Conservation (phyloP, 37 sponge, comb jelly and placozoan genomes). For the Aphrocallistes beatrix region DNA sequence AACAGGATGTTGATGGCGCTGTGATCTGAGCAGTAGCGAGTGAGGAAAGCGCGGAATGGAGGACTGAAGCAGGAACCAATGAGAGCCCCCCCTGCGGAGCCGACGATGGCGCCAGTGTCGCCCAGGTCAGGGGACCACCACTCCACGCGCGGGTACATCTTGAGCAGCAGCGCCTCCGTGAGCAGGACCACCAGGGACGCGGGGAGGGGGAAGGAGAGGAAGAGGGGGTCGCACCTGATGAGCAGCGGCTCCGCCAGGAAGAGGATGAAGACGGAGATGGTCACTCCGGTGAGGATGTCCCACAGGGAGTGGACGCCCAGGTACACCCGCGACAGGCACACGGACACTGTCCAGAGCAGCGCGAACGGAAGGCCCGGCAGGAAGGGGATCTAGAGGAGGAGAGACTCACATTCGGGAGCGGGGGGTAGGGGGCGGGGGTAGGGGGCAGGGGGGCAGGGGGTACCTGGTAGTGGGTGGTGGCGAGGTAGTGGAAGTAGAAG, state of each 20-base stretch:
- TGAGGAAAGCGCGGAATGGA: no score
- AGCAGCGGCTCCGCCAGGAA: constrained; percentile 21
- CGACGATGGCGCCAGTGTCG: constrained; percentile 74
- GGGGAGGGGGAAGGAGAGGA: constrained; percentile 23
- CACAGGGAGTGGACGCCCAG: constrained; percentile 70
- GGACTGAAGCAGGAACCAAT: constrained; percentile 20
- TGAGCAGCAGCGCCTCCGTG: constrained; percentile 43
- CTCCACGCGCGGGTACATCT: constrained; percentile 61
- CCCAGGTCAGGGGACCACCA: constrained; percentile 76
- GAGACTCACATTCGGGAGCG: not conserved
- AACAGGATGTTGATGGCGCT: no score
- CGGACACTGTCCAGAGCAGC: constrained; percentile 51
- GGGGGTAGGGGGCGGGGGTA: not conserved
- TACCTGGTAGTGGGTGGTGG: constrained; percentile 54
- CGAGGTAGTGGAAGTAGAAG: constrained; percentile 37
- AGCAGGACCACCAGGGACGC: constrained; percentile 11
- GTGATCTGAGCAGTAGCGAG: no score
- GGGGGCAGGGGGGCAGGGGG: not conserved
- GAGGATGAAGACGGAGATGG: constrained; percentile 49
- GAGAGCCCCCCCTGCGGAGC: constrained; percentile 36
- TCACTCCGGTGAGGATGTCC: constrained; percentile 40
- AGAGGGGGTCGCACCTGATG: constrained; percentile 31
- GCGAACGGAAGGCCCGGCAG: constrained; percentile 22
- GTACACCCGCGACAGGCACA: constrained; percentile 67
- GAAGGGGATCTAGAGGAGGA: constrained; percentile 24